Conservation (phyloP, 1,140 invertebrate species). For the Coenobita brevimanus region DNA sequence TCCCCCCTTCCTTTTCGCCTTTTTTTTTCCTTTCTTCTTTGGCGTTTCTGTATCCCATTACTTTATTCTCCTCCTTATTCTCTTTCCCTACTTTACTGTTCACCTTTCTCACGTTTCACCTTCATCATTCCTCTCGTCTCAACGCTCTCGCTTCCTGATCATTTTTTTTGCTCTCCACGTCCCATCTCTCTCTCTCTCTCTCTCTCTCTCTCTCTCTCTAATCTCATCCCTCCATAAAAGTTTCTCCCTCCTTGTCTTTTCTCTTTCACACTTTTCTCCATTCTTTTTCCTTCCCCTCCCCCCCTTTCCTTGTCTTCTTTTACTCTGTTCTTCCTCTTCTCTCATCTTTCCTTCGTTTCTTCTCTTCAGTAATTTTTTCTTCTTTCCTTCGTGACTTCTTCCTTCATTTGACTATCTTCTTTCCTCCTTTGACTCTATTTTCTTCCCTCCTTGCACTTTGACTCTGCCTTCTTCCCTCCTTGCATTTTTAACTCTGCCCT, state of each 20-base stretch:
- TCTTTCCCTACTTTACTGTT: not conserved
- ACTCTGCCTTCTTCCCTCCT: no score
- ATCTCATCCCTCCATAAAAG: not conserved
- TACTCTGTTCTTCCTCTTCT: not conserved
- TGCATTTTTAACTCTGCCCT: no score
- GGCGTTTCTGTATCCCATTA: no score
- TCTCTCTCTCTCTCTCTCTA: not conserved
- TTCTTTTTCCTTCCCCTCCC: not conserved
- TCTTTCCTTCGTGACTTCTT: no score
- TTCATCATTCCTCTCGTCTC: no score
- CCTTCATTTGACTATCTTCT: no score
- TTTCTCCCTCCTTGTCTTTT: not conserved
- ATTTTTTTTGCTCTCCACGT: no score
- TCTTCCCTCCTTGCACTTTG: not conserved
- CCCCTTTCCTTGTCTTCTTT: no score
- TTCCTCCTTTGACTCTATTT: not conserved
- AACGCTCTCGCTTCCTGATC: not conserved
- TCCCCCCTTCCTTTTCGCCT: no score
- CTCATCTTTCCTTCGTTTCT: no score
- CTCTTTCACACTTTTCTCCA: not conserved
- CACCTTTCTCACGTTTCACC: no score
- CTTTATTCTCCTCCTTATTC: not conserved
- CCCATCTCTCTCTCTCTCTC: not conserved
- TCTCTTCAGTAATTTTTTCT: not conserved
- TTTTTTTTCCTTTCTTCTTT: no score